Conservation (phyloP, 2,113 vertebrate genomes). For the Carlito syrichta region DNA sequence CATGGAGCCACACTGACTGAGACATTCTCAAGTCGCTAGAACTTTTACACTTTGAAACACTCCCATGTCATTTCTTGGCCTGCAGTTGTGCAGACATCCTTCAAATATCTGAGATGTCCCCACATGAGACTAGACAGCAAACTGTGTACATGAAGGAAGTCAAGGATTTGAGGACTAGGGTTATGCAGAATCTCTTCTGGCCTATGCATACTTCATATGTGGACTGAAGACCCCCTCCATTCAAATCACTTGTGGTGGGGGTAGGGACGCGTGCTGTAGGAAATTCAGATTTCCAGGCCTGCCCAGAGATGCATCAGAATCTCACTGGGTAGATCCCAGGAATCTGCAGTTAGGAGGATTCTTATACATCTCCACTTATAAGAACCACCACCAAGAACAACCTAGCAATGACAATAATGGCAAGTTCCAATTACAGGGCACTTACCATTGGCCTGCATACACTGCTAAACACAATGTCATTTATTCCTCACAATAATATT, state of each 20-base stretch:
- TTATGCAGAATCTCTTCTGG: not conserved
- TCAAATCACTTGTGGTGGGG: not conserved
- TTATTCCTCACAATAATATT: not conserved
- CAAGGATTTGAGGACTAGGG: not conserved
- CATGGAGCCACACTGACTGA: not conserved
- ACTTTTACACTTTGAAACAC: not conserved
- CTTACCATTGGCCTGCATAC: not conserved
- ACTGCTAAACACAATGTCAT: not conserved
- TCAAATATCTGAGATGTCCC: not conserved
- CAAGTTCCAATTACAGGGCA: not conserved
- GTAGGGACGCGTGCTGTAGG: too few relatives aligned
- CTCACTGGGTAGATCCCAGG: not conserved
- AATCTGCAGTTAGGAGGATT: constrained; percentile 13
- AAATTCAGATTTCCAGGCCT: not conserved
- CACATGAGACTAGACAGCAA: not conserved
- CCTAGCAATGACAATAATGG: too few relatives aligned
- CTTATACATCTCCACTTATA: not conserved
- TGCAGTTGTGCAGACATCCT: not conserved
- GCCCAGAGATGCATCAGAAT: not conserved
- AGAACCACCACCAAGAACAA: not conserved
- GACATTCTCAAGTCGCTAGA: not conserved
- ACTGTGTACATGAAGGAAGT: not conserved
- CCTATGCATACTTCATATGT: not conserved
- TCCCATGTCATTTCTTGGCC: not conserved
- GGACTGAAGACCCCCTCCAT: not conserved